These are phyloP conservation scores for Toxostoma redivivum DNA, from an alignment of 2,113 vertebrate genomes.

Conservation along the genomic window DNA sequence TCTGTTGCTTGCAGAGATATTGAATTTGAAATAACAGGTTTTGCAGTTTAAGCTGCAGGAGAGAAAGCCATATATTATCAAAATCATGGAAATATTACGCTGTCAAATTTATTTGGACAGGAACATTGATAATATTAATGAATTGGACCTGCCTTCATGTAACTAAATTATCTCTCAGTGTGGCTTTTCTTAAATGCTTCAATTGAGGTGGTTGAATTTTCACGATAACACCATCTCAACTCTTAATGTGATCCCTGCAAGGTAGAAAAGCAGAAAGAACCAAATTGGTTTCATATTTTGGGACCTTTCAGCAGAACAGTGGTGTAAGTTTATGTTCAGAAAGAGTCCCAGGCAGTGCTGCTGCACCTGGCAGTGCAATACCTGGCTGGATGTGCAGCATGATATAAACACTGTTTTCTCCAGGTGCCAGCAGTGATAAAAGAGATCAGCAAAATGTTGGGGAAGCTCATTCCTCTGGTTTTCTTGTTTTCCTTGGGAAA, in stretches of 20 bases:
- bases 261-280: not conserved
- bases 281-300: not conserved
- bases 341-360: not conserved
- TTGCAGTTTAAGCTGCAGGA: constrained; percentile 51
- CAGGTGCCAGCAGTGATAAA: not conserved
- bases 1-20: constrained; percentile 81
- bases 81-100: constrained; percentile 2
- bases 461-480: not conserved
- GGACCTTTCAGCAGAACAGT: not conserved
- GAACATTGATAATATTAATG: not conserved
- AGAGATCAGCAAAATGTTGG: not conserved
- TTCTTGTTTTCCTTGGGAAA: not conserved
- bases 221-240: not conserved
- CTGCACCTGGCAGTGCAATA: not conserved
- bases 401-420: not conserved
- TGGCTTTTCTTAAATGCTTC: not conserved
- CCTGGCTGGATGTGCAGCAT: not conserved
- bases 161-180: not conserved
- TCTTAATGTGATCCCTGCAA: not conserved
- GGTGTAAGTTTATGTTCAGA: not conserved
- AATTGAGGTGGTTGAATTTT: not conserved
- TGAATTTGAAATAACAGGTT: constrained; percentile 29
- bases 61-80: constrained; percentile 2
- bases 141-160: not conserved
- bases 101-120: constrained; percentile 15